Conservation (phyloP, 1,140 invertebrate genomes). For the Caenorhabditis remanei region DNA sequence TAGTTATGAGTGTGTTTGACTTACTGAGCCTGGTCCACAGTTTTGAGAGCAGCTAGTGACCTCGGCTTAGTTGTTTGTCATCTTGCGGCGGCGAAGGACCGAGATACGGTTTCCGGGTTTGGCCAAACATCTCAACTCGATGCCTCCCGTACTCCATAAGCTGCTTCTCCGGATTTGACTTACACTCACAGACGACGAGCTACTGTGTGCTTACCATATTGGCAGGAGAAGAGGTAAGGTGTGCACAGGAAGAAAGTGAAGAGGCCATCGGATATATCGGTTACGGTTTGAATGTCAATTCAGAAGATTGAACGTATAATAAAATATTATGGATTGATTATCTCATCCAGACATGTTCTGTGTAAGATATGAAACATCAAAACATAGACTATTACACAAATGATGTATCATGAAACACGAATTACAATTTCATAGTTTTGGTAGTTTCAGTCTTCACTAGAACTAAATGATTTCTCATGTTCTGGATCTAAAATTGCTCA, state of each 20-base stretch:
- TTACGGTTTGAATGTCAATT: neutral
- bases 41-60: constrained; percentile 60
- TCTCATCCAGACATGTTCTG: constrained; percentile 41
- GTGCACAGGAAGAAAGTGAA: constrained; percentile 13
- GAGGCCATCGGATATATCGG: neutral
- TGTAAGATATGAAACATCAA: constrained; percentile 39
- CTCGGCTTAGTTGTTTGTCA: constrained; percentile 56
- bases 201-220: constrained; percentile 44
- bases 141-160: constrained; percentile 43
- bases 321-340: constrained; percentile 42
- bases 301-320: no score
- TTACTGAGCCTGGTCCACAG: constrained; percentile 57
- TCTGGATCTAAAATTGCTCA: no score
- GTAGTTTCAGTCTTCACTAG: neutral
- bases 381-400: constrained; percentile 47
- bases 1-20: constrained; percentile 52
- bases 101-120: constrained; percentile 62
- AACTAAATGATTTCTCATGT: no score
- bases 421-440: neutral
- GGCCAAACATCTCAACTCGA: constrained; percentile 59
- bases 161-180: constrained; percentile 22
- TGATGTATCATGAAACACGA: constrained; percentile 20
- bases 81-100: constrained; percentile 25
- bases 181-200: constrained; percentile 16
- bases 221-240: constrained; percentile 8